Evolutionary conservation across 2,888 invertebrate genomes (phyloP), one percentile per base, ranked within the genome.

Genomic region (Pterostichus niger): DNA sequence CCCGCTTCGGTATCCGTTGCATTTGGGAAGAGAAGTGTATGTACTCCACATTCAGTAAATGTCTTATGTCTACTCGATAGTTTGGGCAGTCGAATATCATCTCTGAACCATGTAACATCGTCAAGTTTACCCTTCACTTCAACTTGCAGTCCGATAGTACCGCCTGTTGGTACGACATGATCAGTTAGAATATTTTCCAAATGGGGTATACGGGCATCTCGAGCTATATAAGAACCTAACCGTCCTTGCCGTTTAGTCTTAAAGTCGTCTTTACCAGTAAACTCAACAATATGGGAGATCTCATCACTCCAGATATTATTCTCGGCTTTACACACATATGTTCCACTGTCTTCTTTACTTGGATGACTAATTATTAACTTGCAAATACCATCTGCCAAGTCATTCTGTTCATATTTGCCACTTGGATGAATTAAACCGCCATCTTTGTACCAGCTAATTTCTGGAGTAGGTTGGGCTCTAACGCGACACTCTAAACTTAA

Each of bases 61-160:
- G 94, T 94, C 83, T 91, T 92, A 68, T 95, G 93, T 87, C 94
- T 94, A 49, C 93, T 90, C 73, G 94, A 93, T 4, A 90, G 87
- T 79, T 93, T 92, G 0, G 92, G 91, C 71, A 92, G 90, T 6
- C 93, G 93, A 24, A 88, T 87, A 40, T 89, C 89, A 87, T 94
- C 93, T 85, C 94, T 92, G 76, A 94, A 91, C 97, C 97, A 96
- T 85, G 94, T 93, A 0, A 96, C 94, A 85, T 94, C 94, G 7
- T 95, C 94, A 11, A 94, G 93, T 17, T 91, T 91, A 87, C 95
- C 95, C 88, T 93, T 93, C 46, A 96, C 93, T 89, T 96, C 95
- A 0, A 96, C 95, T 88, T 96, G 96, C 17, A 97, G 92, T 2
- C 96, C 96, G 84, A 96, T 94, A 0, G 96, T 95, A 49, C 96